A percentile compares a stretch with the other conserved stretches of the same genome.
phyloP scores from a whole-genome alignment of 2,797 vertebrate species.

The Phrynocephalus guinanensis region DNA sequence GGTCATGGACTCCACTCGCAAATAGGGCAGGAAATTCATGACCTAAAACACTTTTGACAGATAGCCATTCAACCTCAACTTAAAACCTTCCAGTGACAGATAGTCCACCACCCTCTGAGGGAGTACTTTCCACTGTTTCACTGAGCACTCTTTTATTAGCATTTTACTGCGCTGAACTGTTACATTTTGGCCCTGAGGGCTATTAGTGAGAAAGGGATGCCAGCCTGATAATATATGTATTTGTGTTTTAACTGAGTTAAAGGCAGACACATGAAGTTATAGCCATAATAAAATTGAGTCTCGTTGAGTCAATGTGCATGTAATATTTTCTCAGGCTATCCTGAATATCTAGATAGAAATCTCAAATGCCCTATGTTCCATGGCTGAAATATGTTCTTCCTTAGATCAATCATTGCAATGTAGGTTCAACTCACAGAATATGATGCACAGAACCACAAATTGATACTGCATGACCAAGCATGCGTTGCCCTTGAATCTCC shows the following conservation, averaged over 20 bases:
- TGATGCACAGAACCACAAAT: not conserved
- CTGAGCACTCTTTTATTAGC: too few relatives aligned
- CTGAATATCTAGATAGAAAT: not conserved
- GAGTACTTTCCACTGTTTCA: too few relatives aligned
- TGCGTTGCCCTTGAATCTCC: not conserved
- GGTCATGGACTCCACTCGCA: too few relatives aligned
- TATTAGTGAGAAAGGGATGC: not conserved
- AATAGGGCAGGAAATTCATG: too few relatives aligned
- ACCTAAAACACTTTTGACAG: too few relatives aligned
- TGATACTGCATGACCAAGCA: not conserved
- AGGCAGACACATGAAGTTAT: not conserved
- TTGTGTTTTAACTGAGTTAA: not conserved
- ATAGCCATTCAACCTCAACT: too few relatives aligned
- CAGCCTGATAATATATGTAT: not conserved
- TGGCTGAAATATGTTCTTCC: not conserved
- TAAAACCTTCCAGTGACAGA: too few relatives aligned
- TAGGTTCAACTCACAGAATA: not conserved
- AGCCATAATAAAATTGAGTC: not conserved
- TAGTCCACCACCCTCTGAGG: too few relatives aligned
- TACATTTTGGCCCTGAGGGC: conserved; percentile 3
- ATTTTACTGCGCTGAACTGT: not conserved
- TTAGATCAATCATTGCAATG: not conserved
- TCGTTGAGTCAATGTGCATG: not conserved
- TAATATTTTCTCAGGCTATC: not conserved
- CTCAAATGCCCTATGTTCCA: not conserved